Conservation (phyloP, 2,113 vertebrate genomes). For the Hypanus sabinus region DNA sequence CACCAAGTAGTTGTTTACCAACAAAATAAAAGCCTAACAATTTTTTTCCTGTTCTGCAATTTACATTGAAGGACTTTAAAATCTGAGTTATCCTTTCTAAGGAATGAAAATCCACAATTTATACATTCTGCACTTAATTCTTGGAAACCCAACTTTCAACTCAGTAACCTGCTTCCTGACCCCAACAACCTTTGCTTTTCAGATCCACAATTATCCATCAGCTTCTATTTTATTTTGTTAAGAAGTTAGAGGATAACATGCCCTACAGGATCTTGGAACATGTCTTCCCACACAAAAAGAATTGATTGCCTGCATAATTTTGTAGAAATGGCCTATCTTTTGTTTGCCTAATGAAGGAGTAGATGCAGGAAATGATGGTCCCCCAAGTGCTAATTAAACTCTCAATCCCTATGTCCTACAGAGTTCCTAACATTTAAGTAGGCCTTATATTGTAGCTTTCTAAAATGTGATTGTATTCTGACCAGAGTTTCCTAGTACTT, state of each 20-base stretch:
- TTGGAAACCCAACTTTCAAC: neutral
- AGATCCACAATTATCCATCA: neutral
- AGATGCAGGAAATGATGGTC: neutral
- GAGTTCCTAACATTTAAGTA: neutral
- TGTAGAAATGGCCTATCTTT: conserved; percentile 7
- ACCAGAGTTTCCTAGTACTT: neutral
- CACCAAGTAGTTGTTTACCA: neutral
- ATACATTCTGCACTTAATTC: neutral
- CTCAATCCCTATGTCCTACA: neutral
- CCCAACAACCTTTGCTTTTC: neutral
- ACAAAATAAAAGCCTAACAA: neutral
- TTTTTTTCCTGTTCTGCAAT: neutral
- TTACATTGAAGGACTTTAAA: neutral
- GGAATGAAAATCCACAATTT: neutral
- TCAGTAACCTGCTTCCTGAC: neutral
- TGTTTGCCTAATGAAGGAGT: conserved; percentile 20
- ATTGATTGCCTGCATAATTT: conserved; percentile 25
- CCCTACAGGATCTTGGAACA: neutral
- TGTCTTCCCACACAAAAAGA: neutral
- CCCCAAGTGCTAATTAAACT: conserved; percentile 19
- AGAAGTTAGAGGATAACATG: neutral
- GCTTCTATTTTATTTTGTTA: neutral
- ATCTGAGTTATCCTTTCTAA: neutral
- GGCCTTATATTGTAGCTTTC: neutral
- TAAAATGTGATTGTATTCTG: neutral